Base-by-base conservation (phyloP, 1,140 invertebrate genomes). In the Nebria ingens region DNA sequence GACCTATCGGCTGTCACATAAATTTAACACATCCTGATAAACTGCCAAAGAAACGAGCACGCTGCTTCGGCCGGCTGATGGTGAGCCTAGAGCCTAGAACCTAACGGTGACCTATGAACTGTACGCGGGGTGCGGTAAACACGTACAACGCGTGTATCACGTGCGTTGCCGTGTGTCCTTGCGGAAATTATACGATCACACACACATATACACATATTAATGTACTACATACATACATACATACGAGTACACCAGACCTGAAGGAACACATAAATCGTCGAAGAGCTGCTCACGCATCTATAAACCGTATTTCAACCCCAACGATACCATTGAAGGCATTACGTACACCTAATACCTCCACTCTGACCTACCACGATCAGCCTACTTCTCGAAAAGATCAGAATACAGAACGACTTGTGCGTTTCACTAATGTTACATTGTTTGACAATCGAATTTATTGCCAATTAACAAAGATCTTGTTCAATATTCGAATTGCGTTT, bases 181-280 rank as follows among this genome's bases (percentile, higher is more conserved):
- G 40, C 40, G 40, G 40, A 45, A 45, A 45, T 45, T 45, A 45
- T 45, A 45, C 40, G 40, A 45, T 45, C 40, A 45, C 40, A 45
- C 40, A 45, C 40, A 17, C 40, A 45, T 17, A 45, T 17, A 17
- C 40, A 45, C 40, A 9, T 17, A 17, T 45, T 45, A 45, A 45
- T 45, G 40, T n/a, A n/a, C n/a, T n/a, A n/a, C n/a, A n/a, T n/a
- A n/a, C n/a, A n/a, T n/a, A n/a, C n/a, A n/a, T n/a, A n/a, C n/a
- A n/a, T n/a, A n/a, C n/a, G n/a, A n/a, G n/a, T n/a, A n/a, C n/a
- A n/a, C n/a, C 15, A 17, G 15, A 11, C 40, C 40, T 45, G 15
- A 17, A 45, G 40, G 40, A 45, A 45, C 15, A 45, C n/a, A n/a
- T 45, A 45, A 45, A 45, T 45, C 40, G 3, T 17, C 6, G 6